Percentiles rank a stretch among this genome's conserved stretches.
Evolutionary conservation across 37 sponge, comb jelly and placozoan species (phyloP).

Genomic region (Beroe forskalii): DNA sequence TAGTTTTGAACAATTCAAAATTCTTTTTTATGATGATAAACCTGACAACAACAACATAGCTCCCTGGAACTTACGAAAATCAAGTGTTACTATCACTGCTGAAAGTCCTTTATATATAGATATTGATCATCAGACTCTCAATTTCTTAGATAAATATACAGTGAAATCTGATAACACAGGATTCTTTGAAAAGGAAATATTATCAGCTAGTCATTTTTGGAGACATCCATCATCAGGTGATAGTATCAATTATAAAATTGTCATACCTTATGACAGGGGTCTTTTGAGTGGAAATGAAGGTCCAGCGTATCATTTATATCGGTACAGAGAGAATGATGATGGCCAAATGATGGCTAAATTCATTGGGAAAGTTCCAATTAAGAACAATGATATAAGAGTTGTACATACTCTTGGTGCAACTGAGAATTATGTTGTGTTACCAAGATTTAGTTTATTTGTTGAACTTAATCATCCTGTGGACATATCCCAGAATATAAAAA

Average conservation of each 20-base stretch:
- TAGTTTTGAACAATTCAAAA: neutral
- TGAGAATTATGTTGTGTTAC: conserved; percentile 28
- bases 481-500: neutral
- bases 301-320: conserved; percentile 54
- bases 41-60: conserved; percentile 65
- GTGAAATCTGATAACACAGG: neutral
- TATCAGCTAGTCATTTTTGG: conserved; percentile 56
- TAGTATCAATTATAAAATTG: conserved; percentile 59
- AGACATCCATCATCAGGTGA: conserved; percentile 49
- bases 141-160: neutral
- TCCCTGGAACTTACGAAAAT: neutral
- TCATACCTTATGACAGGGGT: conserved; percentile 30
- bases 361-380: conserved; percentile 36
- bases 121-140: conserved; percentile 21
- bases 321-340: neutral
- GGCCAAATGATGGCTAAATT: conserved; percentile 34
- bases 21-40: conserved; percentile 17
- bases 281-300: neutral
- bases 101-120: conserved; percentile 51
- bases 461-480: conserved; percentile 41
- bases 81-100: conserved; percentile 19
- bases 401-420: conserved; percentile 53
- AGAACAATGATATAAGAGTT: conserved; percentile 13
- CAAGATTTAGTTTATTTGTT: conserved; percentile 19
- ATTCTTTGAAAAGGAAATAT: conserved; percentile 1